Base-by-base conservation (phyloP, 2,113 vertebrate species). In the Rhadina sibilatrix region DNA sequence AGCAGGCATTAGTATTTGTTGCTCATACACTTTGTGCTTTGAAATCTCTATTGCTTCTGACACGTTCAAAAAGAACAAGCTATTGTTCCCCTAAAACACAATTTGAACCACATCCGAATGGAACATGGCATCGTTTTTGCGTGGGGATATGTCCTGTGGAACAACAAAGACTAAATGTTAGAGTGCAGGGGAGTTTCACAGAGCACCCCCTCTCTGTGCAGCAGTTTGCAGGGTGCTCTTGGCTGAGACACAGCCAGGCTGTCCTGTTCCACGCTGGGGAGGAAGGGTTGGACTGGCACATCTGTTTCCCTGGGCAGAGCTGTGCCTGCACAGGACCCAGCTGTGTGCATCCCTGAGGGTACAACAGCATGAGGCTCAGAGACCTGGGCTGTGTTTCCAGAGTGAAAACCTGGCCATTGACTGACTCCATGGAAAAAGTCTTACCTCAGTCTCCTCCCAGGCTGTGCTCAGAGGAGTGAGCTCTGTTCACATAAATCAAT, bases 41-140 rank as follows among this genome's bases (percentile, higher is more conserved):
- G 66, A 87, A 81, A 84, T 84, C 16, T 68, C 72, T 75, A 38
- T 89, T 82, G 25, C 69, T 89, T 78, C 69, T 92, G 86, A 63
- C 0, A 0, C 20, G 23, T 42, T 81, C 10, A 87, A 70, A 92
- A 89, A 68, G 53, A 90, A 71, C 0, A 4, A 95, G 49, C 18
- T 71, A 18, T 79, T 87, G 28, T 89, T 78, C n/a, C 37, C 57
- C 60, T 64, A 40, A 80, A 96, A 30, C 56, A 63, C 24, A n/a
- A 28, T 44, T 18, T 80, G 50, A 65, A 76, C 30, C 38, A 27
- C 12, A 31, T 59, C 33, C 70, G 75, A 59, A 63, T 11, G 63
- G 79, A 83, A 42, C 44, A 22, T 44, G 70, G 56, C 64, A 9
- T 61, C 70, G 5, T n/a, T 95, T 93, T 80, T 66, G 30, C 52